These are phyloP conservation scores for Trichoplusia ni DNA, from an alignment of 1,140 invertebrate species.

Conservation along the genomic window DNA sequence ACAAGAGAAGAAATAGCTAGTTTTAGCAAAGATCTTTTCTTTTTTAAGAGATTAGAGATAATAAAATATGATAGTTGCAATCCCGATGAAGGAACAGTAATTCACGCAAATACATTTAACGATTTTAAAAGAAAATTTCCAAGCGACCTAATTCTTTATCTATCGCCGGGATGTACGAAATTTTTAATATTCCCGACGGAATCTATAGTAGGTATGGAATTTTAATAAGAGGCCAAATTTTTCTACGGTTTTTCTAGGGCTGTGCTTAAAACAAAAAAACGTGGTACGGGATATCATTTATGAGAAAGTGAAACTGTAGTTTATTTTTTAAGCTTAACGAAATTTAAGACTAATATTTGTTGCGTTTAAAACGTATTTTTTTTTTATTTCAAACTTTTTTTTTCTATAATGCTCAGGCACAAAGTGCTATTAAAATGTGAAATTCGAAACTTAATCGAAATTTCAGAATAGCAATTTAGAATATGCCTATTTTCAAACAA, in stretches of 20 bases:
- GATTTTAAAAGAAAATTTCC: constrained; percentile 7
- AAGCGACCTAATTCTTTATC: constrained; percentile 10
- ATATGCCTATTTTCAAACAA: no score
- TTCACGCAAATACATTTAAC: constrained; percentile 10
- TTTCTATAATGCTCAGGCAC: no score
- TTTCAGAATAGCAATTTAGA: no score
- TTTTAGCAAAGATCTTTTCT: background rate
- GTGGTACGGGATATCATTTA: background rate
- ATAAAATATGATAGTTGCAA: constrained; percentile 10
- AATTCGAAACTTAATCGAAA: no score
- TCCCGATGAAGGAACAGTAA: constrained; percentile 1
- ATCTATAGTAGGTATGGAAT: constrained; percentile 6
- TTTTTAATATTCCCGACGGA: constrained; percentile 22
- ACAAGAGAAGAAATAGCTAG: no score
- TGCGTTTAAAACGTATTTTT: no score
- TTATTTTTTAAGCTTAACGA: no score
- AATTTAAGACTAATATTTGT: no score
- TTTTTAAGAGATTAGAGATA: background rate
- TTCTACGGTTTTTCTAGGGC: background rate
- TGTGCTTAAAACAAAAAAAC: background rate
- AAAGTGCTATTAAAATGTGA: no score
- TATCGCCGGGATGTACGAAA: constrained; percentile 10
- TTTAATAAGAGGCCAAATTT: constrained; percentile 25
- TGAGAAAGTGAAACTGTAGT: background rate
- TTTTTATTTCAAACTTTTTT: no score